Percentiles rank a stretch among this genome's conserved stretches.
phyloP scores from a whole-genome alignment of 2,113 vertebrate species.

The cat (Felis catus) region F.catus_Fca126_mat1.0 CM031423.1:56132001-56132500 shows the following conservation, averaged over 20 bases:
- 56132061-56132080: too few relatives aligned
- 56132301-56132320: not conserved
- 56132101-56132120: not conserved
- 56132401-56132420: too few relatives aligned
- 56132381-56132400: too few relatives aligned
- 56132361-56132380: too few relatives aligned
- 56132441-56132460: too few relatives aligned
- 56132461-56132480: too few relatives aligned
- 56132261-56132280: not conserved
- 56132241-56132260: not conserved
- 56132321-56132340: not conserved
- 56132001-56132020: not conserved
- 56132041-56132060: fast-evolving
- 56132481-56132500: too few relatives aligned
- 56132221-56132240: not conserved
- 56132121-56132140: not conserved
- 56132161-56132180: not conserved
- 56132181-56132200: not conserved
- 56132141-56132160: too few relatives aligned
- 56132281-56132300: not conserved
- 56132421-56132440: too few relatives aligned
- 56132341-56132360: not conserved
- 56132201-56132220: not conserved
- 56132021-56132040: not conserved
- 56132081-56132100: not conserved